Evolutionary conservation across 2,797 vertebrate species (phyloP).

Genomic region (Lepus townsendii): DNA sequence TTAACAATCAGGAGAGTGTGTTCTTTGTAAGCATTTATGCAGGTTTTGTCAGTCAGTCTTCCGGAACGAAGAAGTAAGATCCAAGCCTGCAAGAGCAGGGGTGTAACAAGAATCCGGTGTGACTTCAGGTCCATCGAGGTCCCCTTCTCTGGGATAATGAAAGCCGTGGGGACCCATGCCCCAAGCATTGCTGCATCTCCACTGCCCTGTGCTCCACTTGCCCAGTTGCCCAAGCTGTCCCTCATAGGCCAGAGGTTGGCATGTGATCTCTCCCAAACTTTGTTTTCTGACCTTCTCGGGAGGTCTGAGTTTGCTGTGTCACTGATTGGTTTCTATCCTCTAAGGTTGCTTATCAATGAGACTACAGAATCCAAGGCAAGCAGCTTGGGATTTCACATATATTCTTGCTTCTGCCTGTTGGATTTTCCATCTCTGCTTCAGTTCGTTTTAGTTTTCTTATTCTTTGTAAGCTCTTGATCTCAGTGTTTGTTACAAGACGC

Average conservation of each 20-base stretch:
- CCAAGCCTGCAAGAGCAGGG: background rate
- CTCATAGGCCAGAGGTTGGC: background rate
- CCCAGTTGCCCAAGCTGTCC: background rate
- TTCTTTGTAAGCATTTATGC: background rate
- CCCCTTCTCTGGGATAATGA: background rate
- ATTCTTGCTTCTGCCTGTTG: background rate
- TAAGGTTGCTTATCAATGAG: slow-evolving; percentile 50
- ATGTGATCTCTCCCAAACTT: background rate
- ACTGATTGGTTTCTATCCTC: background rate
- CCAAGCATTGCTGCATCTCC: background rate
- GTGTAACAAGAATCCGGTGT: background rate
- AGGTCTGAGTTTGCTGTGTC: background rate
- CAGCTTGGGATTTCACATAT: background rate
- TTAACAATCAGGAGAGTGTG: background rate
- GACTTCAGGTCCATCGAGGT: background rate
- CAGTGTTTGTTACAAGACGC: background rate
- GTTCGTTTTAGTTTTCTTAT: background rate
- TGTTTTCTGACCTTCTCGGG: background rate
- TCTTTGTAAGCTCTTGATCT: background rate
- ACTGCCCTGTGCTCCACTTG: background rate
- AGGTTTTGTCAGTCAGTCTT: background rate
- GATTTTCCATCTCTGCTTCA: background rate
- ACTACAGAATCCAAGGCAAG: background rate
- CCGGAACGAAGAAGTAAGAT: background rate
- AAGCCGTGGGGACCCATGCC: background rate